These are phyloP conservation scores for Lithophane ornitopus DNA, from an alignment of 2,888 invertebrate genomes.

Conservation along the genomic window DNA sequence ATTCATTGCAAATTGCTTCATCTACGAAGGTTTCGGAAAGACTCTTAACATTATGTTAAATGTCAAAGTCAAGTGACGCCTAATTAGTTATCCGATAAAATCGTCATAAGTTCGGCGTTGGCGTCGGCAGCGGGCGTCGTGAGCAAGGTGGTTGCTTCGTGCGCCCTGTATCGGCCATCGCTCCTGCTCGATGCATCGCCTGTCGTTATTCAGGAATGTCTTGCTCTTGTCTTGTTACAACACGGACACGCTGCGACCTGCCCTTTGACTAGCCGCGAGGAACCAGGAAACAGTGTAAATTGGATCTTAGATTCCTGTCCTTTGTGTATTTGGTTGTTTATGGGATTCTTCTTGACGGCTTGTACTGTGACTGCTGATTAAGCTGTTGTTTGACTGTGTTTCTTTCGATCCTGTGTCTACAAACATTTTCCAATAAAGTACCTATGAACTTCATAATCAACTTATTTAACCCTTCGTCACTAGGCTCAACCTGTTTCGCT, in stretches of 20 bases:
- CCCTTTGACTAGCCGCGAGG: conserved; percentile 62
- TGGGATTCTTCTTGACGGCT: neutral
- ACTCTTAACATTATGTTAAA: neutral
- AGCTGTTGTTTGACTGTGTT: neutral
- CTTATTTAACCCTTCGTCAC: neutral
- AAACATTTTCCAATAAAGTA: neutral
- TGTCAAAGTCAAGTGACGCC: conserved; percentile 32
- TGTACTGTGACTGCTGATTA: neutral
- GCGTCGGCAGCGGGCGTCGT: conserved; percentile 56
- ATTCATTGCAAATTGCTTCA: neutral
- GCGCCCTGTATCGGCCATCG: conserved; percentile 75
- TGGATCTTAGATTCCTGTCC: conserved; percentile 33
- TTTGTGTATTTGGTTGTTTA: conserved; percentile 6
- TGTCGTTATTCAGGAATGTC: conserved; percentile 70
- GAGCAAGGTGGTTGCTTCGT: conserved; percentile 67
- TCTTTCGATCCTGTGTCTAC: too few species aligned
- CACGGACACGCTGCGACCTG: conserved; percentile 64
- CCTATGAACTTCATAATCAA: neutral
- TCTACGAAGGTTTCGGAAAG: neutral
- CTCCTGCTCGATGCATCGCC: conserved; percentile 71
- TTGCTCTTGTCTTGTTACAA: conserved; percentile 65
- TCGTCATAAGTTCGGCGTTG: conserved; percentile 53
- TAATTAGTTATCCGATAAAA: conserved; percentile 59
- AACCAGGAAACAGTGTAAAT: conserved; percentile 54
- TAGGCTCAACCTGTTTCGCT: neutral